phyloP scores from a whole-genome alignment of 2,797 vertebrate genomes.

The Aeoliscus strigatus region DNA sequence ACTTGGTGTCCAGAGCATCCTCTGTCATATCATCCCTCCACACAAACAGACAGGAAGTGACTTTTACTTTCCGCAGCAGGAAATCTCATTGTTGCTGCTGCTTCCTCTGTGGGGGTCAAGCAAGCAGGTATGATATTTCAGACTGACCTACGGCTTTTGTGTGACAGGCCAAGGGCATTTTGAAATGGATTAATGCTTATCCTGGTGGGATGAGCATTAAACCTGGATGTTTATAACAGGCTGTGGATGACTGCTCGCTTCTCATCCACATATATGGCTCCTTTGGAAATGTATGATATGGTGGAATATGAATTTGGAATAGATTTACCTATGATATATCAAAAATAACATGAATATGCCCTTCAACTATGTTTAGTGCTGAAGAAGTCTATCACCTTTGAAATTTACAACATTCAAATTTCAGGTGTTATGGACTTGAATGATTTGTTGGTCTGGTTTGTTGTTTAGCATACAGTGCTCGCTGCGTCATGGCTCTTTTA shows the following conservation, averaged over 20 bases:
- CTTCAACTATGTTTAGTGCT: slow-evolving; percentile 8
- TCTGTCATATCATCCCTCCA: slow-evolving; percentile 13
- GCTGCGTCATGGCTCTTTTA: slow-evolving; percentile 10
- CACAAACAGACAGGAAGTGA: slow-evolving; percentile 38
- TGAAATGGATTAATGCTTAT: slow-evolving; percentile 44
- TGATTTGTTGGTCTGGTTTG: slow-evolving; percentile 1
- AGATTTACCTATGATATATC: too few species aligned
- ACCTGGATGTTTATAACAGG: slow-evolving; percentile 21
- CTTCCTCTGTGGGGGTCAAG: slow-evolving; percentile 23
- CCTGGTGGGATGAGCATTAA: slow-evolving; percentile 29
- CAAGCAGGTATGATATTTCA: slow-evolving; percentile 16
- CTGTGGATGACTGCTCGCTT: slow-evolving; percentile 23
- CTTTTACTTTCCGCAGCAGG: slow-evolving; percentile 27
- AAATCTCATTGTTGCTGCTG: slow-evolving; percentile 7
- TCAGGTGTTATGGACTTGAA: too few species aligned
- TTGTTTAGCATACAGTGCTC: neutral
- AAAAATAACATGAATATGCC: too few species aligned
- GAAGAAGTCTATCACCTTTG: too few species aligned
- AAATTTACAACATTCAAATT: too few species aligned
- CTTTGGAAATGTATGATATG: too few species aligned
- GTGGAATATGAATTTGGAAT: slow-evolving; percentile 5
- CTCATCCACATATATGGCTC: too few species aligned
- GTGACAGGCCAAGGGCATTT: slow-evolving; percentile 48
- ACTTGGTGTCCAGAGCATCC: slow-evolving; percentile 33
- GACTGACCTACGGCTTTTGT: slow-evolving; percentile 28